Conservation (phyloP, 2,113 vertebrate species). For the Platysteira castanea region DNA sequence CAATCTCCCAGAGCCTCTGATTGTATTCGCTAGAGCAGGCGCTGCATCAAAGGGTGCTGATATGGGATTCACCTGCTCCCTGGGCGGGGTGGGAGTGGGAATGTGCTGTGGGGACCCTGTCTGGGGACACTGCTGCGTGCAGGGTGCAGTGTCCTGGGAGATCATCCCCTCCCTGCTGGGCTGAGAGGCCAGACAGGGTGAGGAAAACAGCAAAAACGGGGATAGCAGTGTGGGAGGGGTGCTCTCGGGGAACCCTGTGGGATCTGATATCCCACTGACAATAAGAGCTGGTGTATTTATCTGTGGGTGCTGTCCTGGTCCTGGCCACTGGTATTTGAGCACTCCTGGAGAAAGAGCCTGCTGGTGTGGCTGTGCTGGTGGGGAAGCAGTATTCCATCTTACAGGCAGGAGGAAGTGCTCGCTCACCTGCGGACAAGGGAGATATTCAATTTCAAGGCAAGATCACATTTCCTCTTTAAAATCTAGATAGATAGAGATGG, state of each 20-base stretch:
- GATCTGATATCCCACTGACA: neutral
- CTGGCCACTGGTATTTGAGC: neutral
- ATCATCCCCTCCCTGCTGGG: neutral
- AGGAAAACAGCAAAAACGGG: neutral
- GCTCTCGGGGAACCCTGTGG: neutral
- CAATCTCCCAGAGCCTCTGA: neutral
- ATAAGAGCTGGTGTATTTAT: neutral
- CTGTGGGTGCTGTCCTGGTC: neutral
- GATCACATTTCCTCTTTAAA: conserved; percentile 20
- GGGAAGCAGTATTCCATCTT: neutral
- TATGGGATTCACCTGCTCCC: neutral
- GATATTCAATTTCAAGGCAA: neutral
- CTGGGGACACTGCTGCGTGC: accelerated
- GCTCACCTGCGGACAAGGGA: neutral
- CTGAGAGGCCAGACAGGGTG: neutral
- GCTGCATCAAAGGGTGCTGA: accelerated
- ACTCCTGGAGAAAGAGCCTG: neutral
- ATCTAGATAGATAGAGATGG: neutral
- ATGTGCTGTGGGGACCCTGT: neutral
- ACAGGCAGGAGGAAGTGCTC: neutral
- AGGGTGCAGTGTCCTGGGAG: neutral
- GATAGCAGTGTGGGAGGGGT: neutral
- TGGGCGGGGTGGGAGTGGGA: neutral
- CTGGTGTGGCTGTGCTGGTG: neutral
- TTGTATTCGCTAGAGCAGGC: accelerated